A percentile compares a stretch with the other conserved stretches of the same genome.
phyloP scores from a whole-genome alignment of 2,888 invertebrate species.

The Platerodrilus igneus region DNA sequence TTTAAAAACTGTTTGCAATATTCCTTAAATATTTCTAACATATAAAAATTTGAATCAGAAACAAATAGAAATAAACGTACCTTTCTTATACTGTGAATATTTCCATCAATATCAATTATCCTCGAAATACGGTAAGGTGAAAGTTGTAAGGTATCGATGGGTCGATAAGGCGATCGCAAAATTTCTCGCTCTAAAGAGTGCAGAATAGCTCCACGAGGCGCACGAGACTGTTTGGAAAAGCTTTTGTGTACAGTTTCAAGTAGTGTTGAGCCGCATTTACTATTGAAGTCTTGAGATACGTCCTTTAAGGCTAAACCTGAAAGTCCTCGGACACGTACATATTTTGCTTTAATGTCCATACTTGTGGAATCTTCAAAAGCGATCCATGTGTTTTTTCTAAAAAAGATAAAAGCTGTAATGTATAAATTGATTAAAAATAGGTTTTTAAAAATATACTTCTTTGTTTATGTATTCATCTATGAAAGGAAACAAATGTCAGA shows the following conservation, averaged over 20 bases:
- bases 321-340: slow-evolving; percentile 64
- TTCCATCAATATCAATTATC: slow-evolving; percentile 67
- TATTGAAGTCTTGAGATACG: slow-evolving; percentile 46
- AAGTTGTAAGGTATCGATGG: slow-evolving; percentile 58
- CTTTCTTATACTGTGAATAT: slow-evolving; percentile 66
- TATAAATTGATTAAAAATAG: too few relatives aligned
- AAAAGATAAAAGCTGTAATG: slow-evolving; percentile 26
- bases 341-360: slow-evolving; percentile 72
- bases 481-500: too few relatives aligned
- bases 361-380: slow-evolving; percentile 72
- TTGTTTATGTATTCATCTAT: too few relatives aligned
- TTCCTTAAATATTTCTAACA: too few relatives aligned
- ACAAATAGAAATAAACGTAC: too few relatives aligned
- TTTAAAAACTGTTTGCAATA: too few relatives aligned
- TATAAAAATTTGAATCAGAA: too few relatives aligned
- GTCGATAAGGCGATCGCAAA: slow-evolving; percentile 49
- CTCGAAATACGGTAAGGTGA: slow-evolving; percentile 70
- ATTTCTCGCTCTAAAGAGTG: slow-evolving; percentile 62
- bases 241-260: slow-evolving; percentile 52
- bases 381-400: slow-evolving; percentile 64
- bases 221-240: slow-evolving; percentile 57
- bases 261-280: slow-evolving; percentile 51
- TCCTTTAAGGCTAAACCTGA: slow-evolving; percentile 67
- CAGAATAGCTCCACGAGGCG: slow-evolving; percentile 60
- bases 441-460: too few relatives aligned